A percentile compares a stretch with the other conserved stretches of the same genome.
phyloP scores from a whole-genome alignment of 2,113 vertebrate species.

The Actenoides lindsayi region DNA sequence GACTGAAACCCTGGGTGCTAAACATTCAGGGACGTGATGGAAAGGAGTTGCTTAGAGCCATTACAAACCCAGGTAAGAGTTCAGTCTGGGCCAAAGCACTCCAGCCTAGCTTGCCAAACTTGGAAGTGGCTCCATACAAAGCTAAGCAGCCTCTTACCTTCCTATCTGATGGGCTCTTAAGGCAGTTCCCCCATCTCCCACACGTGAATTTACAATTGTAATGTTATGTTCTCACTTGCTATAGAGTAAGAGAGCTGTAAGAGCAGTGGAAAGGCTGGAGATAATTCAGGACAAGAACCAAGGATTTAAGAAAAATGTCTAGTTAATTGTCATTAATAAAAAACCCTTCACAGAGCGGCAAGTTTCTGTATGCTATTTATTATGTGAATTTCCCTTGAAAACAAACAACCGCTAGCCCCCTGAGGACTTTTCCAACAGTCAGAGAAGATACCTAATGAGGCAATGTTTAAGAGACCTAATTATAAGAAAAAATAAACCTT shows the following conservation, averaged over 20 bases:
- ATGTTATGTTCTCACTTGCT: slow-evolving; percentile 30
- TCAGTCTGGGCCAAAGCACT: neutral
- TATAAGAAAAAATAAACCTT: slow-evolving; percentile 58
- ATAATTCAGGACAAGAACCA: slow-evolving; percentile 11
- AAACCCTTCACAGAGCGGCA: neutral
- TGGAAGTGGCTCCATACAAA: slow-evolving; percentile 6
- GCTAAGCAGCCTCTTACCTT: slow-evolving; percentile 11
- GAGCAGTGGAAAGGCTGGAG: neutral
- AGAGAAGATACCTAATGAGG: slow-evolving; percentile 54
- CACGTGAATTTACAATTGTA: neutral
- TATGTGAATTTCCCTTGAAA: slow-evolving; percentile 27
- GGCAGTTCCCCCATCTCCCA: neutral
- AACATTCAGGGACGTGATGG: neutral
- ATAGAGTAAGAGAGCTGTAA: neutral
- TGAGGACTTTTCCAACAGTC: slow-evolving; percentile 48
- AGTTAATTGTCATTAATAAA: slow-evolving; percentile 8
- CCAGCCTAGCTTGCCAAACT: neutral
- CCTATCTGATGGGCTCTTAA: slow-evolving; percentile 39
- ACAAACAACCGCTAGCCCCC: neutral
- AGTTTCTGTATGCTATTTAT: slow-evolving; percentile 33
- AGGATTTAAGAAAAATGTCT: neutral
- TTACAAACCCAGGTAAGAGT: slow-evolving; percentile 14
- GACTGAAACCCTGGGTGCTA: neutral
- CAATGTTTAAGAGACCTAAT: slow-evolving; percentile 55
- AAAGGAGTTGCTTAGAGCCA: neutral